Conservation (phyloP, 2,797 vertebrate species). For the Bothrops alternatus region DNA sequence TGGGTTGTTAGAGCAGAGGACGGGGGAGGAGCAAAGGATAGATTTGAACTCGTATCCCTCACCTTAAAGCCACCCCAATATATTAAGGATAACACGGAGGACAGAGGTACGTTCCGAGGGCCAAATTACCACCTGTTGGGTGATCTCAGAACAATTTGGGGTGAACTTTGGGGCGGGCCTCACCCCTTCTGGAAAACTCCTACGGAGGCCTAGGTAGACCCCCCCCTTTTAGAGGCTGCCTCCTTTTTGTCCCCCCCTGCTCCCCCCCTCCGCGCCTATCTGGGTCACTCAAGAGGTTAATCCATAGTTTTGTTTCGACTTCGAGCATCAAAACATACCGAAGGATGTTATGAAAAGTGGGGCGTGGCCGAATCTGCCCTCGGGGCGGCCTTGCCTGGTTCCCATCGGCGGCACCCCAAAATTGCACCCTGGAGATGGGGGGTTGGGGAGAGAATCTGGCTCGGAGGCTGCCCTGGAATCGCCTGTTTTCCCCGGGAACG, state of each 20-base stretch:
- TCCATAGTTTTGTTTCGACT: neutral
- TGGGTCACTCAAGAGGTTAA: neutral
- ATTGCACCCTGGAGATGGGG: neutral
- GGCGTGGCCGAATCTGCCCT: neutral
- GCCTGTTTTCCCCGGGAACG: neutral
- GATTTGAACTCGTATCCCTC: neutral
- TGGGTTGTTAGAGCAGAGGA: no score
- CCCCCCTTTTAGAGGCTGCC: neutral
- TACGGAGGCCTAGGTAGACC: neutral
- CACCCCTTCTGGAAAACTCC: accelerated
- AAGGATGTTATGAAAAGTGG: neutral
- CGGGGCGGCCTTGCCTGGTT: neutral
- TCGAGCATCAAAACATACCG: accelerated
- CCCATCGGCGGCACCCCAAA: neutral
- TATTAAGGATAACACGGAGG: neutral
- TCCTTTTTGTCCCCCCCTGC: neutral
- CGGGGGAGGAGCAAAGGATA: no score
- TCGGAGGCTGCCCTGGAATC: neutral
- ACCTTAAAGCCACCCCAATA: no score
- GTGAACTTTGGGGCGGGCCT: neutral
- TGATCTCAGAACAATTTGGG: neutral
- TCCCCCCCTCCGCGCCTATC: neutral
- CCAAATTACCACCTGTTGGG: neutral
- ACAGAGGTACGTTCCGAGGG: neutral
- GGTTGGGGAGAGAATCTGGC: no score